These are phyloP conservation scores for Meleagris gallopavo DNA, from an alignment of 2,113 vertebrate genomes.

Conservation along the genomic window DNA sequence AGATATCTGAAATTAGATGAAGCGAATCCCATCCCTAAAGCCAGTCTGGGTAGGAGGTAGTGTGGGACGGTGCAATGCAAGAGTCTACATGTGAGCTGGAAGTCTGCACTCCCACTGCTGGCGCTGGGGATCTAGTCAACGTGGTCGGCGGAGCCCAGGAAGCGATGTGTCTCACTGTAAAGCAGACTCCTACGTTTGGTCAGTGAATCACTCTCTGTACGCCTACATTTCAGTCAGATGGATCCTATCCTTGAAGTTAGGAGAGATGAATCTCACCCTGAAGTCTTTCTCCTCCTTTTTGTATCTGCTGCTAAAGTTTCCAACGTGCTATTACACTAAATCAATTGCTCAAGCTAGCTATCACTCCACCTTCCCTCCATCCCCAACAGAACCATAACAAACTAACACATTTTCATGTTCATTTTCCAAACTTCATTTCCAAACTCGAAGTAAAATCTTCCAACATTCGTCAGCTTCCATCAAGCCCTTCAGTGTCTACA, in stretches of 20 bases:
- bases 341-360: background rate
- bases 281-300: conserved; percentile 52
- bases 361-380: conserved; percentile 27
- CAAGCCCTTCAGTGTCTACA: background rate
- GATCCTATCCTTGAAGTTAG: conserved; percentile 60
- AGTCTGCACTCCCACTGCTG: conserved; percentile 71
- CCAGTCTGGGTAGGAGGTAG: conserved; percentile 63
- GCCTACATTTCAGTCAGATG: conserved; percentile 58
- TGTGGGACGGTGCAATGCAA: conserved; percentile 69
- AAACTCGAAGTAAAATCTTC: background rate
- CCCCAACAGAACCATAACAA: background rate
- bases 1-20: conserved; percentile 58
- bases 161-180: conserved; percentile 69
- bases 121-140: conserved; percentile 41
- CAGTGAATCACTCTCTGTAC: conserved; percentile 70
- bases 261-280: conserved; percentile 56
- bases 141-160: conserved; percentile 61
- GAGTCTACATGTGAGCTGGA: conserved; percentile 74
- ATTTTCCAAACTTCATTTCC: conserved; percentile 7
- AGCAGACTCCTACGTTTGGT: conserved; percentile 73
- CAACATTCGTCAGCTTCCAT: background rate
- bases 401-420: background rate
- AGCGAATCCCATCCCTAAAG: conserved; percentile 64
- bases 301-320: conserved; percentile 50
- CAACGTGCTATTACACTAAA: background rate